Conservation (phyloP, 2,797 vertebrate genomes). For the Tokudaia muenninki region DNA sequence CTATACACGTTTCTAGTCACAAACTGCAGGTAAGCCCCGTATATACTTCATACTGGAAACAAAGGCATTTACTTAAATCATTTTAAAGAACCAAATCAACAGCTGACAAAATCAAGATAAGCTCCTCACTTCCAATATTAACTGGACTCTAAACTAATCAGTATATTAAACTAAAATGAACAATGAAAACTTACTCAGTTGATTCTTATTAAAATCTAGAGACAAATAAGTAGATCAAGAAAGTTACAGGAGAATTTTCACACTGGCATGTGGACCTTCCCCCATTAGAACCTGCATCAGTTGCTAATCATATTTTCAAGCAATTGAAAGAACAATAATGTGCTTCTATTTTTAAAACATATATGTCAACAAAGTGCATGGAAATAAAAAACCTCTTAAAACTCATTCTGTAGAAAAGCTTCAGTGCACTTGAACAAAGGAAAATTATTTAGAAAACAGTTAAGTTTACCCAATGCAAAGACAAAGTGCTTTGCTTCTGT, state of each 20-base stretch:
- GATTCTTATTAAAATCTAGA: slow-evolving; percentile 64
- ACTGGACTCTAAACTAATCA: slow-evolving; percentile 59
- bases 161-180: slow-evolving; percentile 64
- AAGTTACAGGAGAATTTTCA: slow-evolving; percentile 81
- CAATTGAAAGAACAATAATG: slow-evolving; percentile 69
- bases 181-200: slow-evolving; percentile 65
- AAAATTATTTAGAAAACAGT: slow-evolving; percentile 84
- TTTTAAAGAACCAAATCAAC: slow-evolving; percentile 68
- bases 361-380: slow-evolving; percentile 73
- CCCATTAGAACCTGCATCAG: slow-evolving; percentile 64
- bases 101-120: slow-evolving; percentile 71
- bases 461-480: slow-evolving; percentile 80
- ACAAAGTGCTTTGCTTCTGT: slow-evolving; percentile 79
- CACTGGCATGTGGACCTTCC: slow-evolving; percentile 71
- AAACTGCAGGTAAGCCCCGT: slow-evolving; percentile 59
- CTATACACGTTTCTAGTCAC: slow-evolving; percentile 56
- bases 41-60: slow-evolving; percentile 70
- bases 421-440: slow-evolving; percentile 86
- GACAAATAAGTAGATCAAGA: slow-evolving; percentile 69
- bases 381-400: slow-evolving; percentile 71
- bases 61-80: slow-evolving; percentile 63
- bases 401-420: slow-evolving; percentile 80
- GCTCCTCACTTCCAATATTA: slow-evolving; percentile 61
- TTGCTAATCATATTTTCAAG: slow-evolving; percentile 76
- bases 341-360: slow-evolving; percentile 73